phyloP scores from a whole-genome alignment of 2,113 vertebrate genomes.

The Scomber japonicus region DNA sequence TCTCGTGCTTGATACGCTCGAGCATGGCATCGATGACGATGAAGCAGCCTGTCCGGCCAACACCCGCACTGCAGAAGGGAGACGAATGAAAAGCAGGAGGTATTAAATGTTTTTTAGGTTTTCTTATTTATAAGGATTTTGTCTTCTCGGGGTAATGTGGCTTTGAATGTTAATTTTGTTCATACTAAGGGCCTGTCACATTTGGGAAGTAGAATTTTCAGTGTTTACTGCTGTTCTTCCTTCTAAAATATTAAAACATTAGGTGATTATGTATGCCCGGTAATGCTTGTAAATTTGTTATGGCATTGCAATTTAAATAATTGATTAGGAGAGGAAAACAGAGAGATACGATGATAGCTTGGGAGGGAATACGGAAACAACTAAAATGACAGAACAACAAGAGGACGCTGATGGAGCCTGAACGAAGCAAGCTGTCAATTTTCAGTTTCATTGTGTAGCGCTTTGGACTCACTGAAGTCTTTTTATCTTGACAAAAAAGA shows the following conservation, averaged over 20 bases:
- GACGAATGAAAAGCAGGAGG: neutral
- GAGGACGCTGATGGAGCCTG: constrained; percentile 42
- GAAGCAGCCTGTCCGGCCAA: constrained; percentile 96
- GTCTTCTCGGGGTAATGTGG: neutral
- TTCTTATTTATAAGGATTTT: constrained; percentile 3
- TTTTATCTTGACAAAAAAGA: constrained; percentile 68
- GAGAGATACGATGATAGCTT: constrained; percentile 4
- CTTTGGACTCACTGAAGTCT: constrained; percentile 58
- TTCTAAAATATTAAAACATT: constrained; percentile 23
- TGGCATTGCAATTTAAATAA: constrained; percentile 49
- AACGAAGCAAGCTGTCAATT: constrained; percentile 54
- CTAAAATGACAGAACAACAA: constrained; percentile 33
- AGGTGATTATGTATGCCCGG: constrained; percentile 17
- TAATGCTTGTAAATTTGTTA: constrained; percentile 24
- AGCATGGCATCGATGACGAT: constrained; percentile 99
- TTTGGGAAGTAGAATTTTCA: neutral
- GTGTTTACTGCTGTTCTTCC: neutral
- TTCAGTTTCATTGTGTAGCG: constrained; percentile 52
- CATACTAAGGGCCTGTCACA: neutral
- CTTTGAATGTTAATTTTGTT: constrained; percentile 12
- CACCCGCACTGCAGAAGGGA: constrained; percentile 88
- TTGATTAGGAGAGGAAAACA: constrained; percentile 17
- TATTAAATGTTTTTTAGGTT: neutral
- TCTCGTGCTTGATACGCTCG: constrained; percentile 96
- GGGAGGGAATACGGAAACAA: constrained; percentile 17